Evolutionary conservation across 2,113 vertebrate species (phyloP).

Genomic region (Tinamus guttatus): DNA sequence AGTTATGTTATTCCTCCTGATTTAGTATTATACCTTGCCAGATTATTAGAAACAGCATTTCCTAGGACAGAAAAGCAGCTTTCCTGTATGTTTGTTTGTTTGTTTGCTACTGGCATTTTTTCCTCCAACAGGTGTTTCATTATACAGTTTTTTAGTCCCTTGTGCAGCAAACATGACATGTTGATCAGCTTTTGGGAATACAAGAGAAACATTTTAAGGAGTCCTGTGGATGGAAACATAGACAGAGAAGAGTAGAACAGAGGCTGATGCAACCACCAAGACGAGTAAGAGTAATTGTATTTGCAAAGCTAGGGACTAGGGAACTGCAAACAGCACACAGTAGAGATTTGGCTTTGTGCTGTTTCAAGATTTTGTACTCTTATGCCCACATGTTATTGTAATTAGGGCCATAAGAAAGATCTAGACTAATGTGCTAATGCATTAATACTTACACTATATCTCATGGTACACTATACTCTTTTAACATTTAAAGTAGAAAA

Average conservation of each 20-base stretch:
- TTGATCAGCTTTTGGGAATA: background rate
- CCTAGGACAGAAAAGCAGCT: background rate
- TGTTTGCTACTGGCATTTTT: background rate
- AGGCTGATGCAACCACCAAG: fast-evolving
- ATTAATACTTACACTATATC: background rate
- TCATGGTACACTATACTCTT: background rate
- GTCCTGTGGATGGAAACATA: background rate
- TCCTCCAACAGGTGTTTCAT: background rate
- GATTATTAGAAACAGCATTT: background rate
- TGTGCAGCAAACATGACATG: background rate
- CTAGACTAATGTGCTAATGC: fast-evolving
- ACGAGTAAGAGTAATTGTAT: background rate
- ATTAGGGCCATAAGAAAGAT: background rate
- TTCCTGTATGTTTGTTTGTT: too few relatives aligned
- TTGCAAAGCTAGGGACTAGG: fast-evolving
- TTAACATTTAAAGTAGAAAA: background rate
- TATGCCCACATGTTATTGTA: fast-evolving
- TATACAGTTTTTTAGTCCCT: background rate
- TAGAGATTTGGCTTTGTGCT: background rate
- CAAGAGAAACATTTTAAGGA: background rate
- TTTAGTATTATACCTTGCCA: background rate
- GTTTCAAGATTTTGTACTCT: background rate
- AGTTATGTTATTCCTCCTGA: background rate
- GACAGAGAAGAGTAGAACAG: background rate
- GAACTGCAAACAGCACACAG: background rate